Evolutionary conservation across 2,888 invertebrate species (phyloP), one percentile per base, ranked within the genome.

Genomic region (Dorcus hopei): DNA sequence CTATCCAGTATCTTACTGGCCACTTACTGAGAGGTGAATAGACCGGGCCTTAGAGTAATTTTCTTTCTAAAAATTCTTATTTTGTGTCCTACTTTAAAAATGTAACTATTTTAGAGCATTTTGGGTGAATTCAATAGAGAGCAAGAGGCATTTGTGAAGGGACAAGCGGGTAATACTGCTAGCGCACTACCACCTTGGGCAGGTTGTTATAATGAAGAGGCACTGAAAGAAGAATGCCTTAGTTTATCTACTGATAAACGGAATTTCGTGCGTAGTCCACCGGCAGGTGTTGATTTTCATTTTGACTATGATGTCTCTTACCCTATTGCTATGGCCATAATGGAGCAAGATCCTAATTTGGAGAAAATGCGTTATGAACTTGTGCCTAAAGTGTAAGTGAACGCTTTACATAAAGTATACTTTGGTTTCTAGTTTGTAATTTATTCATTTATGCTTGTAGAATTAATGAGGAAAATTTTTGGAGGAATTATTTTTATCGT

Each of bases 401-500:
- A 19, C 9, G 7, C 7, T 33, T 33, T 9, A 19, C 19, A 9
- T 26, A 40, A 11, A 38, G 19, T 11, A 16, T n/a, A 56, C 43
- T 16, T 39, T n/a, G 5, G 19, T 26, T 38, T 43, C 11, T 33
- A 33, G 16, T 48, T 23, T 39, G 9, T 9, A 5, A 14, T 16
- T 9, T 48, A 16, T 48, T 7, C 49, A 14, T 38, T 26, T 8
- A 9, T 5, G 11, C 61, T 57, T 55, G 53, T 81, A 93, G 94
- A 71, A 93, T 95, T 79, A 91, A 90, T 73, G 99, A 99, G 84
- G 97, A 97, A 81, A 91, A 92, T 77, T 99, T 99, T 83, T 99
- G 99, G 99, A 88, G 96, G 77, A 99, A 99, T 85, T 99, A 99
- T 80, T 99, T 99, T 84, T 99, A 99, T 83, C 93, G 99, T 77